phyloP scores from a whole-genome alignment of 2,888 invertebrate genomes.

The Cephonodes hylas region DNA sequence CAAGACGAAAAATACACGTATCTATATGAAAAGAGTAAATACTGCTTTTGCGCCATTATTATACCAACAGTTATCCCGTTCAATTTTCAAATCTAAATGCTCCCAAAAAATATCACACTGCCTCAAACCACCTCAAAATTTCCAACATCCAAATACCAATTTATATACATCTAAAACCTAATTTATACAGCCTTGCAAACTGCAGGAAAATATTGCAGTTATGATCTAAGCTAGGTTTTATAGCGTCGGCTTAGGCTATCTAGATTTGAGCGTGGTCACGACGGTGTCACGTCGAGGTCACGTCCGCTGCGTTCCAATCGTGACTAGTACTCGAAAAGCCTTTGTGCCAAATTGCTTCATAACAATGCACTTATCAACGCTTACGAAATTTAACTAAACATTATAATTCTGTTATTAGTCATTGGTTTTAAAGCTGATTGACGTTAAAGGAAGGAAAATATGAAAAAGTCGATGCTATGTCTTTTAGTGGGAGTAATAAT shows the following conservation, averaged over 20 bases:
- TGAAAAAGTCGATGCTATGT: too few relatives aligned
- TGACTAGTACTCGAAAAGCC: constrained; percentile 27
- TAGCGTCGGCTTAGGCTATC: constrained; percentile 20
- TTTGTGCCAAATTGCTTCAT: constrained; percentile 2
- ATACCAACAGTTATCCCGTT: not conserved
- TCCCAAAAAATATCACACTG: not conserved
- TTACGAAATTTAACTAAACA: too few relatives aligned
- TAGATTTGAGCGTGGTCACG: constrained; percentile 42
- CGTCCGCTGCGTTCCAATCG: constrained; percentile 24
- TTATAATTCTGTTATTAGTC: too few relatives aligned
- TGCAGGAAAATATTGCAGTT: constrained; percentile 15
- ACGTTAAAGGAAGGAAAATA: too few relatives aligned
- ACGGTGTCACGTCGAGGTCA: constrained; percentile 37
- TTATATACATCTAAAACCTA: constrained; percentile 2
- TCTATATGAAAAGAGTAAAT: too few relatives aligned
- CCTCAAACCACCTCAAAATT: not conserved
- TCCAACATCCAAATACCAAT: too few relatives aligned
- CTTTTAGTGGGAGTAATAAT: too few relatives aligned
- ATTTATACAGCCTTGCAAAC: constrained; percentile 11
- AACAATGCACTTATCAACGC: not conserved
- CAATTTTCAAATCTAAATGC: not conserved
- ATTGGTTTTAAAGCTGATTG: too few relatives aligned
- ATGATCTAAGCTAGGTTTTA: constrained; percentile 13
- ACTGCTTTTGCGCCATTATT: not conserved
- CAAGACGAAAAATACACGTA: too few relatives aligned